Percentiles rank a stretch among this genome's conserved stretches.
These are phyloP conservation scores for Paratilapia polleni DNA, from an alignment of 2,113 vertebrate species.

Conservation along the genomic window DNA sequence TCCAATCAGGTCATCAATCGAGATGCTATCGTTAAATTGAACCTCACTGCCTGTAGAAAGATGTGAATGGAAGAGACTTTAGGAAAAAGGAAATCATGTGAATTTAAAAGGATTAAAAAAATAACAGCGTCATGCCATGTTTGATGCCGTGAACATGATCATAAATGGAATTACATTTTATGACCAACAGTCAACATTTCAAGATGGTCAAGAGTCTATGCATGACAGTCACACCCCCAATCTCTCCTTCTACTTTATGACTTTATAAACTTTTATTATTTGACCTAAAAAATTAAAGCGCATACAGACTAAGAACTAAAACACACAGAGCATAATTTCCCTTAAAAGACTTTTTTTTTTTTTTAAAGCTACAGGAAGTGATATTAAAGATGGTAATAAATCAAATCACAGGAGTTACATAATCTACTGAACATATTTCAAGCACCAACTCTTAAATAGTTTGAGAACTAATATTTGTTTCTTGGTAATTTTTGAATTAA, in stretches of 20 bases:
- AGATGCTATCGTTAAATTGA: constrained; percentile 9
- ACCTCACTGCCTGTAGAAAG: constrained; percentile 4
- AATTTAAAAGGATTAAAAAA: background rate
- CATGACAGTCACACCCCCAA: background rate
- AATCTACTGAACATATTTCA: too few species aligned
- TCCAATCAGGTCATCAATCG: constrained; percentile 72
- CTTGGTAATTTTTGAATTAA: background rate
- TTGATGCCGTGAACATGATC: background rate
- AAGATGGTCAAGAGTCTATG: background rate
- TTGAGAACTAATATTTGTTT: background rate
- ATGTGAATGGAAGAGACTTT: background rate
- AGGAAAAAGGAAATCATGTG: background rate
- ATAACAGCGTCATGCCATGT: too few species aligned
- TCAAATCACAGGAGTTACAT: too few species aligned
- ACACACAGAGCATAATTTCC: too few species aligned
- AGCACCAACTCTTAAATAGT: background rate
- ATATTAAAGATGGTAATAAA: too few species aligned
- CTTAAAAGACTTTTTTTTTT: too few species aligned
- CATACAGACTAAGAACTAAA: background rate
- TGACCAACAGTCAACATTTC: background rate
- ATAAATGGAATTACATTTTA: background rate
- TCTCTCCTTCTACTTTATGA: background rate
- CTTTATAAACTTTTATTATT: background rate
- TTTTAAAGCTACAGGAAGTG: too few species aligned
- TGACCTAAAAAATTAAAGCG: background rate